These are phyloP conservation scores for Cheiracanthium punctorium DNA, from an alignment of 2,888 invertebrate species.

Conservation along the genomic window DNA sequence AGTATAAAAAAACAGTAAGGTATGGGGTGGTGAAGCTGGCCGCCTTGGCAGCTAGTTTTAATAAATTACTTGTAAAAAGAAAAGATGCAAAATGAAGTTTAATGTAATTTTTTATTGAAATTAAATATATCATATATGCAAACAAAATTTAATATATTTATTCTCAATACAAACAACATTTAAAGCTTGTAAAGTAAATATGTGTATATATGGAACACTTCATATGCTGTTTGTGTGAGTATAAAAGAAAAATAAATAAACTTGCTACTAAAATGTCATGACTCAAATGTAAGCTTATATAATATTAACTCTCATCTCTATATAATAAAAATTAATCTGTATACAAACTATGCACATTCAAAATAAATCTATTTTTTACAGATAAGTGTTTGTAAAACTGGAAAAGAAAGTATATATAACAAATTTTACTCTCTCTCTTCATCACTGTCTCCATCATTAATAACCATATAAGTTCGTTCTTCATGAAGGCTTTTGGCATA, in stretches of 20 bases:
- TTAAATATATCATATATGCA: no score
- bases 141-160: no score
- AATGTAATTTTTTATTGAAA: no score
- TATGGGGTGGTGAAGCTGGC: no score
- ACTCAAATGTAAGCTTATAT: neutral
- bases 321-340: neutral
- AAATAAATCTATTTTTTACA: neutral
- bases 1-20: no score
- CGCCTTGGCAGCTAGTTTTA: no score
- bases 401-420: neutral
- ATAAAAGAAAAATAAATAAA: neutral
- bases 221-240: no score
- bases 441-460: constrained; percentile 65
- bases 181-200: no score
- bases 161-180: no score
- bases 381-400: neutral
- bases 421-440: constrained; percentile 38
- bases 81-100: no score
- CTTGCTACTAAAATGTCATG: neutral
- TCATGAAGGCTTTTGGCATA: constrained; percentile 90
- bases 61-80: no score
- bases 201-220: no score
- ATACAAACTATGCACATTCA: neutral
- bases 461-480: constrained; percentile 84
- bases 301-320: neutral